Base-by-base conservation (phyloP, 2,113 vertebrate species). In the Bostrychus sinensis region DNA sequence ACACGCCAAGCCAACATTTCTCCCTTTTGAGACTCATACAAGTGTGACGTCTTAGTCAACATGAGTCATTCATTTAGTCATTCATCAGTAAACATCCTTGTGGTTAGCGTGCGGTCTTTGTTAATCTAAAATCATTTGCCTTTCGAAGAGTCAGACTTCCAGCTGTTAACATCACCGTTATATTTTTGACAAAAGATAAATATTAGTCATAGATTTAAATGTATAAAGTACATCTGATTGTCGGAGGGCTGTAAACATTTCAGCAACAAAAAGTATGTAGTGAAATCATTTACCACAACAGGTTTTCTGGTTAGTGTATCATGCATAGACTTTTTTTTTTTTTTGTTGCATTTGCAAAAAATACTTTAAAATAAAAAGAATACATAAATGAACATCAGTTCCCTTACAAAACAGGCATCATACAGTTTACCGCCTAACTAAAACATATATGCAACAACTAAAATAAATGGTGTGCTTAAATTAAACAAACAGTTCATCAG, bases 141-240 rank as follows among this genome's bases (percentile, higher is more conserved):
- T 32, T 32, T 9, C n/a, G 3, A 1, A 9, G 25, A 51, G 48
- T 28, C 48, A 51, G 14, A 28, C 7, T 51, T 51, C 7, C 25
- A 30, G 25, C n/a, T 51, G 14, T 28, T 10, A 28, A 51, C 23
- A 43, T 30, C 3, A 12, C 12, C 2, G 14, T 3, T 23, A 7
- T 3, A 8, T 46, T 23, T 51, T 16, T 23, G 3, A 12, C 22
- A 12, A 25, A 12, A 23, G 20, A 5, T 9, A 23, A n/a, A 13
- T 20, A 46, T 46, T 50, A 28, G 23, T 51, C 25, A 28, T n/a
- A 51, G 7, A 8, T 16, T 5, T 41, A 22, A 4, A 28, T 36
- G n/a, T 59, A 54, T 64, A n/a, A 34, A 23, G 34, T 28, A 41
- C 1, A 37, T 38, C 16, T 65, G 79, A 86, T 83, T 81, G 75